Conservation (phyloP, 2,113 vertebrate species). For the Gadus macrocephalus region DNA sequence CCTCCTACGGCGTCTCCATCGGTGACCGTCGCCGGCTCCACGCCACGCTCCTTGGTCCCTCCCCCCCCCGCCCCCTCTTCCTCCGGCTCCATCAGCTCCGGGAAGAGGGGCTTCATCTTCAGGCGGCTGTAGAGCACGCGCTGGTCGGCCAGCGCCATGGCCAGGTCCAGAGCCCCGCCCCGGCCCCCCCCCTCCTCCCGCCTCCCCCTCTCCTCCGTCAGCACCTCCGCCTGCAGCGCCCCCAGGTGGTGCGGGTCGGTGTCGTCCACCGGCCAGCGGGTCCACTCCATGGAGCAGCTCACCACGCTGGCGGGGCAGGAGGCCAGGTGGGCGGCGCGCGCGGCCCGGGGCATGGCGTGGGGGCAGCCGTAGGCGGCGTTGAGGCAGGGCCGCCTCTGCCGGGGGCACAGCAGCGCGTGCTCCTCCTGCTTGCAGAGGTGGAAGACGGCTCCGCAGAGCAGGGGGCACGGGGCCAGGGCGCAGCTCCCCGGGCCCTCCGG, state of each 20-base stretch:
- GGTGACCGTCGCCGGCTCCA: conserved; percentile 29
- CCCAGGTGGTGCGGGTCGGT: conserved; percentile 60
- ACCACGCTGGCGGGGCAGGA: conserved; percentile 86
- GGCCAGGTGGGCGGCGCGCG: conserved; percentile 79
- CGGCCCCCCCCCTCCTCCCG: conserved; percentile 50
- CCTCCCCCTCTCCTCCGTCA: conserved; percentile 67
- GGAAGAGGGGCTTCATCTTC: conserved; percentile 83
- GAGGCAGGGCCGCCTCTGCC: conserved; percentile 82
- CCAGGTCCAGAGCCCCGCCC: conserved; percentile 79
- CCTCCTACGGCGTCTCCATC: background rate
- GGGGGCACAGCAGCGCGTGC: conserved; percentile 85
- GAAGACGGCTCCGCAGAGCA: conserved; percentile 85
- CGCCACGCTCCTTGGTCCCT: conserved; percentile 31
- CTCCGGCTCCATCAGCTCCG: conserved; percentile 74
- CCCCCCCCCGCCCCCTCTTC: conserved; percentile 18
- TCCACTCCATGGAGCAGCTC: conserved; percentile 93
- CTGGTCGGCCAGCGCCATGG: conserved; percentile 87
- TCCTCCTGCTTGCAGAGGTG: conserved; percentile 94
- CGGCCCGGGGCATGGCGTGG: conserved; percentile 78
- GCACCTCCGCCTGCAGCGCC: conserved; percentile 76
- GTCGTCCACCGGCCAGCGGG: conserved; percentile 85
- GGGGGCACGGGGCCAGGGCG: conserved; percentile 73
- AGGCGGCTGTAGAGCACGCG: conserved; percentile 78
- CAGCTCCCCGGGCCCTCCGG: conserved; percentile 80
- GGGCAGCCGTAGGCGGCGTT: conserved; percentile 82